Percentiles rank a stretch among this genome's conserved stretches.
Evolutionary conservation across 2,113 vertebrate species (phyloP).

Genomic region (Elachura formosa): DNA sequence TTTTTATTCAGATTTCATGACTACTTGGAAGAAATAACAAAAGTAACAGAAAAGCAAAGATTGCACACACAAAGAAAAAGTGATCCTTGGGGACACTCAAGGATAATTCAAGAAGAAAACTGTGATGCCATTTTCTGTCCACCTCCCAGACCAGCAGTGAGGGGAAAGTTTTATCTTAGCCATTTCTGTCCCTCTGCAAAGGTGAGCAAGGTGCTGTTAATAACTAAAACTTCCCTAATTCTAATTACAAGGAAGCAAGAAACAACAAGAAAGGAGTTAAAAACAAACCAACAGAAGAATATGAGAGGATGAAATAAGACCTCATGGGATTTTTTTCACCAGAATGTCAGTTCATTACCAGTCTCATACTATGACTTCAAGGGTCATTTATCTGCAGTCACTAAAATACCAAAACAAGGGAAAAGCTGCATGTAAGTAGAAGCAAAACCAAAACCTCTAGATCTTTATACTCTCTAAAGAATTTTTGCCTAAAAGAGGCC

Average conservation of each 20-base stretch:
- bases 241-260: constrained; percentile 60
- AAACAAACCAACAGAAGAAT: not conserved
- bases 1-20: not conserved
- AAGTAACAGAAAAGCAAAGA: constrained; percentile 35
- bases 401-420: constrained; percentile 63
- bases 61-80: constrained; percentile 10
- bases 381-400: constrained; percentile 69
- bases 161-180: constrained; percentile 30
- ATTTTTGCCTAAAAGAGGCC: constrained; percentile 33
- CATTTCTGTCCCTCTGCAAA: constrained; percentile 49
- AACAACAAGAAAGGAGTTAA: not conserved
- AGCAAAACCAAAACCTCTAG: not conserved
- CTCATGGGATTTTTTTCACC: not conserved
- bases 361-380: constrained; percentile 67
- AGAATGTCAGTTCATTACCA: constrained; percentile 67
- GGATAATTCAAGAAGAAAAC: constrained; percentile 42
- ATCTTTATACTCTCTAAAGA: constrained; percentile 49
- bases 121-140: constrained; percentile 1
- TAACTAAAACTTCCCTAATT: constrained; percentile 64
- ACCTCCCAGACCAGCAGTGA: not conserved
- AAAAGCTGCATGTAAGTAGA: constrained; percentile 27
- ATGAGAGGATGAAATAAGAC: constrained; percentile 43
- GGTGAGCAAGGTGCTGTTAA: constrained; percentile 52
- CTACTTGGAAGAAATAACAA: not conserved
- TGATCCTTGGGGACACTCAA: too few species aligned